A percentile compares a stretch with the other conserved stretches of the same genome.
Conservation (phyloP, 1,140 invertebrate species). For the Drusus annulatus region DNA sequence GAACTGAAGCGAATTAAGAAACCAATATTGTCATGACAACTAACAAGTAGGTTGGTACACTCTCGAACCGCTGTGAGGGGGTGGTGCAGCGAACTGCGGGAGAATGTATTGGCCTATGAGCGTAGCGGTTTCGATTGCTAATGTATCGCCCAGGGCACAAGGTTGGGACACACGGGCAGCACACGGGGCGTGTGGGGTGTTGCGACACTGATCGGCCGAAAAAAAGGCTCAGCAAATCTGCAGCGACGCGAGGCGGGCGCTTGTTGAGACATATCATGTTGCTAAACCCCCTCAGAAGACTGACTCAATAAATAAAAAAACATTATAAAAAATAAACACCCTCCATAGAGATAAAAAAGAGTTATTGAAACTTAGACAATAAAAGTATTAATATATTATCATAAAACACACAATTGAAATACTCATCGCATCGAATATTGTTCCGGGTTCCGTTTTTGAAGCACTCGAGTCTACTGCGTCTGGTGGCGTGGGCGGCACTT, state of each 20-base stretch:
- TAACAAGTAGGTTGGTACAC: too few species aligned
- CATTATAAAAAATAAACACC: too few species aligned
- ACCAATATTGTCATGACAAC: too few species aligned
- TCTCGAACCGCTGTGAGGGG: too few species aligned
- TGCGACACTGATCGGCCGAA: conserved; percentile 21
- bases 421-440: too few species aligned
- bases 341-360: too few species aligned
- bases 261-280: background rate
- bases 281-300: conserved; percentile 8
- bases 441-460: too few species aligned
- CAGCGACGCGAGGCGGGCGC: background rate
- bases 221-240: conserved; percentile 24
- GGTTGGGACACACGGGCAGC: conserved; percentile 46
- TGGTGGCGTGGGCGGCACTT: conserved; percentile 5
- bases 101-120: conserved; percentile 28
- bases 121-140: conserved; percentile 21
- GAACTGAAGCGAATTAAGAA: too few species aligned
- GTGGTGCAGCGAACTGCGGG: conserved; percentile 25
- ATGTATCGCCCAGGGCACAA: conserved; percentile 26
- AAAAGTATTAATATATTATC: too few species aligned
- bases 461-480: background rate
- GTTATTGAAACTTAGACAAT: too few species aligned
- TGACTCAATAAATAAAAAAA: too few species aligned
- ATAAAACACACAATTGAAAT: too few species aligned
- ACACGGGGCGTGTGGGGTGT: conserved; percentile 43